Base-by-base conservation (phyloP, 1,140 invertebrate species). In the Glossosoma conforme region DNA sequence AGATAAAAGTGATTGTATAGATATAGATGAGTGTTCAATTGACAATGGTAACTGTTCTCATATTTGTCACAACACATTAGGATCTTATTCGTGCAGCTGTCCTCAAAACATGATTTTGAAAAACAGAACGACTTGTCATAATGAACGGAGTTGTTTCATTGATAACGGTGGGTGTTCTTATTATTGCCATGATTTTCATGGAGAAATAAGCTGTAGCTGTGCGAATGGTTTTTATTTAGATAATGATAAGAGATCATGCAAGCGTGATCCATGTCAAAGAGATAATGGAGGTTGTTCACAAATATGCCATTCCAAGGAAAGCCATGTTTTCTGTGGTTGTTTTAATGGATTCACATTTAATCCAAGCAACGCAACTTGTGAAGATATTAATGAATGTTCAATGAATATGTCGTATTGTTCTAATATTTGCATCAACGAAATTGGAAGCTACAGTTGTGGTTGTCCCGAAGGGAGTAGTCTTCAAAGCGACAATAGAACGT, bases 71-170 rank as follows among this genome's bases (percentile, higher is more conserved):
- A 92, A 92, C 61, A 77, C 75, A 3, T 77, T 79, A 56, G 89
- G 88, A 32, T 79, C 79, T 52, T 91, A 82, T 61, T 69, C 79
- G 32, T 92, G 89, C 63, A 70, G 81, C 2, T 92, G 89, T 67
- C 81, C 85, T 22, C 65, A 83, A 19, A 53, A 50, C 10, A 22
- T 52, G 42, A 44, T 36, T 17, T 10, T 54, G 24, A 18, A 36
- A 3, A n/a, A 10, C 2, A 28, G 43, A 8, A 35, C 11, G 11
- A 9, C 17, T 5, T 76, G 70, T 47, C 19, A 52, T 59, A 81
- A 83, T 61, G 66, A 80, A 15, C 72, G 85, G 61, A 81, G 83
- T 56, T 85, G 80, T 54, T 47, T 52, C 0, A 25, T 51, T 1
- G 61, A 73, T 8, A 76, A 77, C 47, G 74, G 70, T 2, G 65